These are phyloP conservation scores for Psylliodes chrysocephalus DNA, from an alignment of 2,888 invertebrate species.

Conservation along the genomic window DNA sequence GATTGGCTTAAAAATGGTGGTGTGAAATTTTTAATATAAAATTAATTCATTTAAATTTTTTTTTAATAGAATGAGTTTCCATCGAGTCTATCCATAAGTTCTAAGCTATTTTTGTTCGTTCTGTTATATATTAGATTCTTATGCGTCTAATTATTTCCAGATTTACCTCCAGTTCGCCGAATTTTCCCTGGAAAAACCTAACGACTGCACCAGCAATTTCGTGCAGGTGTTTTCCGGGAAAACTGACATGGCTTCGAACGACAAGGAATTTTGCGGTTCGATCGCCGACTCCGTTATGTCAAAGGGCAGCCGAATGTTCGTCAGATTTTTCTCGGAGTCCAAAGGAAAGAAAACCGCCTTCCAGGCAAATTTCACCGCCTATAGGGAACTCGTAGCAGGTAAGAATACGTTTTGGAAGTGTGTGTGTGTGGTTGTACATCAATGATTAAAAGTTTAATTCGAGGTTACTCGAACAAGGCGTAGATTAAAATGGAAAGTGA, in stretches of 20 bases:
- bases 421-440: not conserved
- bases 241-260: constrained; percentile 71
- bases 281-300: constrained; percentile 82
- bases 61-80: too few species aligned
- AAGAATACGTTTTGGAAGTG: too few species aligned
- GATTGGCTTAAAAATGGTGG: too few species aligned
- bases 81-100: too few species aligned
- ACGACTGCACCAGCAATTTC: constrained; percentile 82
- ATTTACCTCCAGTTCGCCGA: constrained; percentile 75
- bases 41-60: too few species aligned
- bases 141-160: too few species aligned
- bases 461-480: too few species aligned
- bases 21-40: too few species aligned
- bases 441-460: not conserved
- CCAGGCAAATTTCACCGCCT: constrained; percentile 79
- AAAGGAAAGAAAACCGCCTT: constrained; percentile 71
- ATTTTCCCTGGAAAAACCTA: constrained; percentile 76
- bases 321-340: constrained; percentile 77
- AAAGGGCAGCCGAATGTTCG: constrained; percentile 74
- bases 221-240: constrained; percentile 76
- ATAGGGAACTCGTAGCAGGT: constrained; percentile 70
- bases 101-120: too few species aligned
- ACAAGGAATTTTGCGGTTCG: constrained; percentile 84
- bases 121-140: too few species aligned
- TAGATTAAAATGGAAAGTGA: too few species aligned